These are phyloP conservation scores for Ramphastos sulfuratus DNA, from an alignment of 2,113 vertebrate genomes.

Conservation along the genomic window DNA sequence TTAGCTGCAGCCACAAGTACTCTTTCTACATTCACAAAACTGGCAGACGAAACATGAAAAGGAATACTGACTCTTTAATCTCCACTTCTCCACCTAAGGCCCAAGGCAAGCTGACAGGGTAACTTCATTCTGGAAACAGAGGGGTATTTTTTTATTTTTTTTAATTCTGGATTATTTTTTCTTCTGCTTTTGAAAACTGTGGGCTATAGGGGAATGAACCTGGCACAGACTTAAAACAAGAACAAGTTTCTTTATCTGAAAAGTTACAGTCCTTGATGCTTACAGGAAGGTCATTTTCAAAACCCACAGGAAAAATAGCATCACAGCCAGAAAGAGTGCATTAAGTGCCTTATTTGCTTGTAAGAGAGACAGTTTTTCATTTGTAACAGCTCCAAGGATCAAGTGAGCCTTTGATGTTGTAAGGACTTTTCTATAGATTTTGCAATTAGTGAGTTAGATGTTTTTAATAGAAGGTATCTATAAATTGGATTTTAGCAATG, in stretches of 20 bases:
- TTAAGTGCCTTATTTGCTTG: conserved; percentile 75
- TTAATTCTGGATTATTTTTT: conserved; percentile 83
- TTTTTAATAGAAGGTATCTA: conserved; percentile 67
- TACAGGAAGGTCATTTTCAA: conserved; percentile 81
- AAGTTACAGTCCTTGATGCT: conserved; percentile 82
- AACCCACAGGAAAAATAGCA: conserved; percentile 74
- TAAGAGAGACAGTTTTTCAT: conserved; percentile 67
- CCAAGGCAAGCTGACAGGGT: conserved; percentile 89
- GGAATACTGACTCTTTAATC: conserved; percentile 93
- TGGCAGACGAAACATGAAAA: conserved; percentile 90
- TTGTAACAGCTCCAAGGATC: conserved; percentile 70
- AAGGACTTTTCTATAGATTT: conserved; percentile 75
- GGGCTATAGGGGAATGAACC: conserved; percentile 77
- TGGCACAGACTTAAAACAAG: conserved; percentile 76
- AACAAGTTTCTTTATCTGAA: conserved; percentile 80
- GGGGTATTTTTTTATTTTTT: conserved; percentile 41
- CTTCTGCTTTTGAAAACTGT: conserved; percentile 80
- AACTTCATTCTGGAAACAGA: conserved; percentile 82
- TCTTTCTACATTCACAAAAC: conserved; percentile 84
- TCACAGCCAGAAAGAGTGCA: conserved; percentile 65
- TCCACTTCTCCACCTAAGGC: conserved; percentile 86
- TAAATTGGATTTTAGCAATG: conserved; percentile 55
- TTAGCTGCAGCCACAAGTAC: conserved; percentile 75
- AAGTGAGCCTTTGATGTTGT: conserved; percentile 69
- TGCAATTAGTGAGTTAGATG: conserved; percentile 74